Base-by-base conservation (phyloP, 2,797 vertebrate species). In the Coranthus polyacanthus region DNA sequence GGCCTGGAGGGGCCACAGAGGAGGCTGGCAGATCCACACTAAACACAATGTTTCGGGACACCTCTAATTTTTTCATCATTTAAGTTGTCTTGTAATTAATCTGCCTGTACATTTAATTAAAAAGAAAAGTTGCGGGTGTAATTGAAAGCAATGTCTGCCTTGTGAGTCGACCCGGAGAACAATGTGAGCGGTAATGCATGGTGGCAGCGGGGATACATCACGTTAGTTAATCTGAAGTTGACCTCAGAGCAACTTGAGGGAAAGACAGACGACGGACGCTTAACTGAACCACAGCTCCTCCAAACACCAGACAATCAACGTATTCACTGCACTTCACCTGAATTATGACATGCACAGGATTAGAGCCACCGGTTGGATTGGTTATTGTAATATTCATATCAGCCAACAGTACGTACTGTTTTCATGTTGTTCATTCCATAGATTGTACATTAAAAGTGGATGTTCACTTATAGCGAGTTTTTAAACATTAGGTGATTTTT, bases 91-190 rank as follows among this genome's bases (percentile, higher is more conserved):
- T 56, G 76, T 89, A 92, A 92, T 94, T 93, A 93, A 94, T 94
- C 89, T 88, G 85, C 71, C 86, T 81, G 83, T 88, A 88, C 82
- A 45, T 93, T 94, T 93, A 92, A 93, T 94, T 95, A 93, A 93
- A 93, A 88, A 89, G 86, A 92, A 91, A 92, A 92, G 91, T 92
- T 92, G 89, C 81, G 81, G 76, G 82, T 60, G 85, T 91, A 94
- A 94, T 92, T 91, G 90, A 92, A 94, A 89, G 82, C 83, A 92
- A 91, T 92, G 84, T 52, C 80, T 70, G 83, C 83, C 84, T 71
- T 42, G 81, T 52, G 86, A 85, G 84, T 58, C 50, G 44, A 69
- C 70, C 58, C 3, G 58, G 75, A 89, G 89, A 93, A 84, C 82
- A 85, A 91, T 91, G 87, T 72, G 64, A 81, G 76, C 7, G 65